Conservation (phyloP, 2,113 vertebrate genomes). For the Cephalophus harveyi region DNA sequence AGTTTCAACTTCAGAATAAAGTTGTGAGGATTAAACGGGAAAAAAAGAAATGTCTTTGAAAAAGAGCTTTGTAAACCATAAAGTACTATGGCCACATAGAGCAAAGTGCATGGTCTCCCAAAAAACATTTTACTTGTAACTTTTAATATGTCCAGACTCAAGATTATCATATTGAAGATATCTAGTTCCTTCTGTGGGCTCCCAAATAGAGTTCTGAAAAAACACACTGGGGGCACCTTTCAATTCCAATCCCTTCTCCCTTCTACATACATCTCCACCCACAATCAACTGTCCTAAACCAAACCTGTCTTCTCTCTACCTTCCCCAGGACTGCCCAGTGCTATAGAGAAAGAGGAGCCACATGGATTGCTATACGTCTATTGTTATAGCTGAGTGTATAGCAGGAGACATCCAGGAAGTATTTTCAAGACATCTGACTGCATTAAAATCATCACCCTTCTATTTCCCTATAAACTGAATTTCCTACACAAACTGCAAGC, state of each 20-base stretch:
- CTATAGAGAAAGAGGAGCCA: neutral
- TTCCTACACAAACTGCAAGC: conserved; percentile 70
- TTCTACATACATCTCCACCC: neutral
- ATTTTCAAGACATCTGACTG: conserved; percentile 37
- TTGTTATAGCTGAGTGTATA: neutral
- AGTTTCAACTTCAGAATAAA: neutral
- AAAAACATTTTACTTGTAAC: neutral
- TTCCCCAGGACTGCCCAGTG: neutral
- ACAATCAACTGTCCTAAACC: neutral
- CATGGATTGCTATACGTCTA: neutral
- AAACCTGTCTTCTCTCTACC: neutral
- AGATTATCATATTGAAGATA: neutral
- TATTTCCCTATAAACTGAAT: conserved; percentile 64
- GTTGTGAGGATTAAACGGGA: neutral
- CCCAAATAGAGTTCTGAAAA: neutral
- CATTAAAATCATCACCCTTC: conserved; percentile 63
- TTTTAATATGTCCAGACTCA: neutral
- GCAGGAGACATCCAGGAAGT: neutral
- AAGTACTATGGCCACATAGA: neutral
- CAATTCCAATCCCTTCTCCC: neutral
- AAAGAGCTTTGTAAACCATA: neutral
- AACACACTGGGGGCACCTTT: neutral
- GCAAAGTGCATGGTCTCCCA: neutral
- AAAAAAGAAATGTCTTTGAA: neutral
- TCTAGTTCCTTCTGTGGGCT: neutral